Conservation (phyloP, 2,797 vertebrate genomes). For the Salarias fasciatus region DNA sequence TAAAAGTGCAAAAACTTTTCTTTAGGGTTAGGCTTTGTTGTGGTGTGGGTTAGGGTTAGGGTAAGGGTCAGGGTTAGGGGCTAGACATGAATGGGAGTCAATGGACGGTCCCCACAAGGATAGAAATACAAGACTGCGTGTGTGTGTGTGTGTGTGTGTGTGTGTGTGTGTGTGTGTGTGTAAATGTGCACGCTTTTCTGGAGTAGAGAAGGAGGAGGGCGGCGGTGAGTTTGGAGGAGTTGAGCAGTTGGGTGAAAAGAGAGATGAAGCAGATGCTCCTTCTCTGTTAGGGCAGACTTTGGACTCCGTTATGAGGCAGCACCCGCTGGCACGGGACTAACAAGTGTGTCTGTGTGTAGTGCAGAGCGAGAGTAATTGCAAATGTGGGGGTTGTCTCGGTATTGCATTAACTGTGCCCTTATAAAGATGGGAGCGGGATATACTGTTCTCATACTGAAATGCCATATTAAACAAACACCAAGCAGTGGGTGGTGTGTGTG, state of each 20-base stretch:
- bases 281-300: conserved; percentile 40
- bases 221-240: conserved; percentile 34
- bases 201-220: conserved; percentile 22
- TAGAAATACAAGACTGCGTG: too few species aligned
- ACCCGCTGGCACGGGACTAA: conserved; percentile 43
- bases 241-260: conserved; percentile 53
- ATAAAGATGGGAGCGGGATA: conserved; percentile 71
- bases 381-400: conserved; percentile 37
- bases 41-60: too few species aligned
- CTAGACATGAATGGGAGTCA: too few species aligned
- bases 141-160: conserved; percentile 9
- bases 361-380: conserved; percentile 36
- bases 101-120: too few species aligned
- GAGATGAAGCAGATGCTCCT: conserved; percentile 67
- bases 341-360: conserved; percentile 30
- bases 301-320: conserved; percentile 49
- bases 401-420: conserved; percentile 65
- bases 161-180: conserved; percentile 15
- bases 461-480: conserved; percentile 75
- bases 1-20: too few species aligned
- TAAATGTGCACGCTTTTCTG: conserved; percentile 8
- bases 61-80: too few species aligned
- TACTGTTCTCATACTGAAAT: conserved; percentile 70
- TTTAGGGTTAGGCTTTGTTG: too few species aligned
- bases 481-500: conserved; percentile 55